These are phyloP conservation scores for Illadopsis cleaveri DNA, from an alignment of 2,113 vertebrate species.

Conservation along the genomic window DNA sequence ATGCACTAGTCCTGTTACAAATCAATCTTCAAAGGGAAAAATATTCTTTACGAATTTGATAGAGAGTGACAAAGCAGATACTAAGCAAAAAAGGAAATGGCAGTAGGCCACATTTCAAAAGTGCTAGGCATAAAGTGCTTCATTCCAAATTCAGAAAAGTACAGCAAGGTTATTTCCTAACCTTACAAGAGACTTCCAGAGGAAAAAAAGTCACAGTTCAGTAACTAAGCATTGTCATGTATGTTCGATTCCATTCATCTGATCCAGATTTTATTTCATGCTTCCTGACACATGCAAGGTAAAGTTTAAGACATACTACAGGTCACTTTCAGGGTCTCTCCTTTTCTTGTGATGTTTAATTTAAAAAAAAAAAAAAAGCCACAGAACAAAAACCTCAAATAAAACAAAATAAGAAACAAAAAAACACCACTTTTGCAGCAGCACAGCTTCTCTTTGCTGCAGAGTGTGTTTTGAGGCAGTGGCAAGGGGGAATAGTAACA, in stretches of 20 bases:
- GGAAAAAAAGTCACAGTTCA: neutral
- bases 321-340: neutral
- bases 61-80: neutral
- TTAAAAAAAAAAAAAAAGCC: neutral
- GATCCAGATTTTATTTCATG: neutral
- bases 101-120: neutral
- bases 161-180: neutral
- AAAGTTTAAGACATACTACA: neutral
- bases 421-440: neutral
- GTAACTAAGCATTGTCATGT: neutral
- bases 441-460: neutral
- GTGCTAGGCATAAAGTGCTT: neutral
- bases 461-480: neutral
- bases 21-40: neutral
- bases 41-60: neutral
- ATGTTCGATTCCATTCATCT: neutral
- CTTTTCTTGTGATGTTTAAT: neutral
- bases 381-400: neutral
- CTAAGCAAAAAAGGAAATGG: neutral
- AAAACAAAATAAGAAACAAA: neutral
- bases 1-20: neutral
- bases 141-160: neutral
- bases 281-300: neutral
- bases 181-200: neutral
- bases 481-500: neutral